Evolutionary conservation across 2,797 vertebrate species (phyloP).

Genomic region (Adelosebastes latens): DNA sequence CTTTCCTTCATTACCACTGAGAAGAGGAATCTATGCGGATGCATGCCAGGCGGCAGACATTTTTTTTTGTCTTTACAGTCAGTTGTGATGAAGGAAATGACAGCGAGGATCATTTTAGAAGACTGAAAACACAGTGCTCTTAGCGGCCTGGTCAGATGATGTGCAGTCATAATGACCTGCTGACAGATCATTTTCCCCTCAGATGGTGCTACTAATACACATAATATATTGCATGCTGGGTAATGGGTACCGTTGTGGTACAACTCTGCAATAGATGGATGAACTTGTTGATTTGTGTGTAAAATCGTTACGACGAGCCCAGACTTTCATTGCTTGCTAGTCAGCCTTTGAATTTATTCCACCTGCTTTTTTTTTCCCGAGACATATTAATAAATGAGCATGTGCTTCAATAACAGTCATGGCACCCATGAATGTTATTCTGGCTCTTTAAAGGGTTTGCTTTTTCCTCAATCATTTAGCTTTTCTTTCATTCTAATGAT

Average conservation of each 20-base stretch:
- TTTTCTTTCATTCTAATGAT: conserved; percentile 29
- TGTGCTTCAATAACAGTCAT: conserved; percentile 53
- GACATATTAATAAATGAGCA: conserved; percentile 15
- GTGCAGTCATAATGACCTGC: conserved; percentile 28
- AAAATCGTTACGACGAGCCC: not conserved
- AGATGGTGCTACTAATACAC: conserved; percentile 69
- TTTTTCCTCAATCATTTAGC: conserved; percentile 25
- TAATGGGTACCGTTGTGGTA: conserved; percentile 40
- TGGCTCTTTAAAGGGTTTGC: conserved; percentile 7
- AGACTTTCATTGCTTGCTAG: conserved; percentile 18
- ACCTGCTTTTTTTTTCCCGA: not conserved
- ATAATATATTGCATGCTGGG: conserved; percentile 77
- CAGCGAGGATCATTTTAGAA: conserved; percentile 27
- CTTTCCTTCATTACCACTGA: conserved; percentile 48
- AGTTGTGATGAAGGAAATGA: conserved; percentile 53
- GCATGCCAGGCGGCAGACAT: not conserved
- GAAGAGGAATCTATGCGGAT: not conserved
- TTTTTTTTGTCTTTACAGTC: conserved; percentile 2
- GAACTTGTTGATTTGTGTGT: conserved; percentile 28
- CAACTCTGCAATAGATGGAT: conserved; percentile 21
- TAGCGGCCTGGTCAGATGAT: conserved; percentile 30
- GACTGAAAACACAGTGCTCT: conserved; percentile 1
- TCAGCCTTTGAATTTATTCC: conserved; percentile 27
- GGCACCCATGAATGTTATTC: conserved; percentile 36
- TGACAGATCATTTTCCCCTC: conserved; percentile 44